Evolutionary conservation across 2,113 vertebrate genomes (phyloP), one percentile per base, ranked within the genome.

Genomic region (Phycodurus eques): DNA sequence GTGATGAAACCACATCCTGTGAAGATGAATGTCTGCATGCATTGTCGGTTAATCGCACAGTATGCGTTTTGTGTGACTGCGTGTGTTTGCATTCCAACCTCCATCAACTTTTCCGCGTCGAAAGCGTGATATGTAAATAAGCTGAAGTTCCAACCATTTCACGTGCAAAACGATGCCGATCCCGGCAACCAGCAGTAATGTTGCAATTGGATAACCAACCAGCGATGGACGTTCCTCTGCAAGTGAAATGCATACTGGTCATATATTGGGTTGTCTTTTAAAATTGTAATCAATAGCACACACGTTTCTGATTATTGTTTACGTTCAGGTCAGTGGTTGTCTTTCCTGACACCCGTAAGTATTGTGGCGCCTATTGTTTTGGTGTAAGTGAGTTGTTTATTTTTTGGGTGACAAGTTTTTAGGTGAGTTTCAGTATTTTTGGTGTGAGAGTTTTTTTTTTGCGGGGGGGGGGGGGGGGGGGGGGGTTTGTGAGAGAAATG

Each of bases 91-190:
- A 47, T 63, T 77, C 93, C 94, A 82, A 97, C 96, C 95, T 77
- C 47, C 71, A 0, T 80, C 54, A 0, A 70, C 84, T 80, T 92
- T 87, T 1, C 80, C 87, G 76, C 75, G 81, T 72, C 68, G 86
- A 65, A 90, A 60, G 71, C 88, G 90, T 77, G 89, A 93, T 81
- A 91, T 88, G 85, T 88, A 95, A 20, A 95, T 83, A 15, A 98
- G 83, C 67, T 92, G 80, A 35, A 96, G 77, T 87, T 97, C 96
- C 67, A 95, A 84, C 94, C 95, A 93, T 80, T 94, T 86, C 27
- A 80, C 64, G 70, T 89, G 93, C 64, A 94, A 22, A 47, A 93
- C 51, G 0, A 83, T 80, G 33, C 62, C 73, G 31, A 85, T 73
- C 10, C 76, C 69, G 75, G 91, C 49, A 2, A 91, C 1, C 9